Evolutionary conservation across 1,140 invertebrate species (phyloP).

Genomic region (Drosophila persimilis): DNA sequence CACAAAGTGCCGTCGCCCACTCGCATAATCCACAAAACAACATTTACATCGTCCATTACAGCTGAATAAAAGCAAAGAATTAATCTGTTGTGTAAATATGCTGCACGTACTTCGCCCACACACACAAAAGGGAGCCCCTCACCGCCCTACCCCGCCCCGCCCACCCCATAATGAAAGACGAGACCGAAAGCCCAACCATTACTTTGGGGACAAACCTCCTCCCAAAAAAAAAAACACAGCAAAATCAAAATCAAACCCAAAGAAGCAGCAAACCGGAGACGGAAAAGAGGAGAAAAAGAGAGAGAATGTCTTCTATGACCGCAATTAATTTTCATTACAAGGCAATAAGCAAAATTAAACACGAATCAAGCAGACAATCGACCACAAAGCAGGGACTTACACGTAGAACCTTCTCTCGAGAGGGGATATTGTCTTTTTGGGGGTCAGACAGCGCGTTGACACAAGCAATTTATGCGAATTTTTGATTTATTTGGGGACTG

Average conservation of each 20-base stretch:
- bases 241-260: slow-evolving; percentile 32
- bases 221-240: slow-evolving; percentile 2
- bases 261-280: background rate
- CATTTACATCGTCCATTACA: slow-evolving; percentile 46
- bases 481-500: slow-evolving; percentile 33
- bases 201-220: slow-evolving; percentile 25
- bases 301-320: slow-evolving; percentile 55
- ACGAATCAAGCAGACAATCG: slow-evolving; percentile 58
- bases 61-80: slow-evolving; percentile 40
- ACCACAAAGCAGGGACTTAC: slow-evolving; percentile 2
- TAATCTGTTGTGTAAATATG: slow-evolving; percentile 72
- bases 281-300: background rate
- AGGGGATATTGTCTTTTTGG: too few species aligned
- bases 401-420: background rate
- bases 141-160: too few species aligned
- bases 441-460: slow-evolving; percentile 53
- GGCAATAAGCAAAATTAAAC: slow-evolving; percentile 79
- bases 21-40: slow-evolving; percentile 14
- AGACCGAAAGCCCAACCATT: background rate
- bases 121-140: background rate
- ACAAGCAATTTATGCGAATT: slow-evolving; percentile 58
- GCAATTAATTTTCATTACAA: slow-evolving; percentile 80
- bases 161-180: background rate
- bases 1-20: slow-evolving; percentile 26
- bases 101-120: slow-evolving; percentile 52